Evolutionary conservation across 2,888 invertebrate species (phyloP), one percentile per base, ranked within the genome.

Genomic region (Iphiclides podalirius): DNA sequence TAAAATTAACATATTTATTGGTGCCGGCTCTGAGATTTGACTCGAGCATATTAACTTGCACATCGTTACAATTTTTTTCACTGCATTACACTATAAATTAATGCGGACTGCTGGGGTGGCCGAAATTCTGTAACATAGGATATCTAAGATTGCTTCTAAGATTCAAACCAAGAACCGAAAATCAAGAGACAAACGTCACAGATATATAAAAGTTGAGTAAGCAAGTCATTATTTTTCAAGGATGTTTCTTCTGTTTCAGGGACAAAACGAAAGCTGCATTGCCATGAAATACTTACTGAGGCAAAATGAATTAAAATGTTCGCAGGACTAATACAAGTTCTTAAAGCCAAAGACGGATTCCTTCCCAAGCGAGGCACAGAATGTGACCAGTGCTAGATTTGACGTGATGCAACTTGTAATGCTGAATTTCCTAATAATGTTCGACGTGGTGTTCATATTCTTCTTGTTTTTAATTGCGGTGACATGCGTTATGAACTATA

Each of bases 401-500:
- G 67, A 67, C 90, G 91, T 90, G 90, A 95, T 95, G 95, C 94
- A 94, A 92, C 91, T 95, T 78, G 92, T 94, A 92, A 94, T 94
- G 91, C 91, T 94, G 89, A 95, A 95, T 90, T 94, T 94, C 73
- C 91, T 95, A 83, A 92, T 95, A 90, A 94, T 95, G 94, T 95
- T 95, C 91, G 94, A 95, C 90, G 92, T 94, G 82, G 94, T 95
- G 86, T 95, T 95, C 90, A 91, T 94, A 88, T 95, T 95, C 87
- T 95, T 95, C 90, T 90, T 95, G 77, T 95, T 95, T 88, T 92
- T 95, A 78, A 93, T 95, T 71, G 94, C 94, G 61, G 94, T 95
- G 67, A 94, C 94, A 60, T 95, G 95, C 75, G 90, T 95, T 67
- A 93, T 94, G 77, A 95, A 95, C 82, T 95, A 95, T 79, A 91